A percentile compares a stretch with the other conserved stretches of the same genome.
Conservation (phyloP, 2,797 vertebrate species). For the Gymnoscopelus braueri region DNA sequence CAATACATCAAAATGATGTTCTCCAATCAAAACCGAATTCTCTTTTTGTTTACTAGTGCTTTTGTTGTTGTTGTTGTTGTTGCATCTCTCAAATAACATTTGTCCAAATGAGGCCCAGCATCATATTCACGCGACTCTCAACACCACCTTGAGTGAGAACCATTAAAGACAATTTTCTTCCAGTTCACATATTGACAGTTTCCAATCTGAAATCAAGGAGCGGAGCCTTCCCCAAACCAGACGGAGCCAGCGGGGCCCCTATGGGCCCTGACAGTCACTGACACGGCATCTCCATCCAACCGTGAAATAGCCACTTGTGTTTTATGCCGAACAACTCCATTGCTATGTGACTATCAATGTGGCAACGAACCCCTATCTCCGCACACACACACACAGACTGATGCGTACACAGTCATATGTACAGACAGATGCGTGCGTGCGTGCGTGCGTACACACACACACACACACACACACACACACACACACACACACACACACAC, state of each 20-base stretch:
- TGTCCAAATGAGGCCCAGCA: background rate
- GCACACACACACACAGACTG: background rate
- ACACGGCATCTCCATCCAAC: conserved; percentile 63
- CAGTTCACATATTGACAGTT: conserved; percentile 33
- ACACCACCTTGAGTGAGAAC: background rate
- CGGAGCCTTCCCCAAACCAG: conserved; percentile 33
- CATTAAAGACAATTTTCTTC: conserved; percentile 17
- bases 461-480: conserved; percentile 19
- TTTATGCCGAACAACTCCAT: conserved; percentile 71
- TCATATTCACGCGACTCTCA: background rate
- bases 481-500: conserved; percentile 12
- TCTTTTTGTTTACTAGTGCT: no score
- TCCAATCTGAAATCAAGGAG: conserved; percentile 31
- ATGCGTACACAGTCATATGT: background rate
- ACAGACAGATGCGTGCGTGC: no score
- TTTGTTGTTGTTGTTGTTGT: background rate
- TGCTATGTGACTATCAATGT: conserved; percentile 51
- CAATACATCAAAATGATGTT: no score
- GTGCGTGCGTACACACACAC: background rate
- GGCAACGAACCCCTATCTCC: background rate
- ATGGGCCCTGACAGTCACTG: conserved; percentile 60
- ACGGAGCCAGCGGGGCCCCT: conserved; percentile 15
- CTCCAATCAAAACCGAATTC: background rate
- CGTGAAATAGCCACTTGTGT: conserved; percentile 78
- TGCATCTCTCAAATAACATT: background rate